Conservation (phyloP, 2,888 invertebrate genomes). For the Gari tellinella region DNA sequence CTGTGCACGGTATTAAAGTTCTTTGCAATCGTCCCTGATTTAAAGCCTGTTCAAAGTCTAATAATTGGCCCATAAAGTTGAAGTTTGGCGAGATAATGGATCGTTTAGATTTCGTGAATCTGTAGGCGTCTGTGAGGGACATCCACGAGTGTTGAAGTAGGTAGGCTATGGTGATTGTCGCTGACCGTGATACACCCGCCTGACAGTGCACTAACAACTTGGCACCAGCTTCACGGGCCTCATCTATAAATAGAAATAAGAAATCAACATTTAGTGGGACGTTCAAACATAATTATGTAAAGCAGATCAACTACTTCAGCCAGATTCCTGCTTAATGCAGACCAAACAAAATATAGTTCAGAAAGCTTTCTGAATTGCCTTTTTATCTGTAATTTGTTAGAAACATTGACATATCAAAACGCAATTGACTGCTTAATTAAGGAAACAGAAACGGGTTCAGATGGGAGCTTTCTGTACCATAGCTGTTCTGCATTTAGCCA, state of each 20-base stretch:
- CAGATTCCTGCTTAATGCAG: too few species aligned
- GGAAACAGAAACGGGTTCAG: too few species aligned
- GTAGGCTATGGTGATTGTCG: conserved; percentile 97
- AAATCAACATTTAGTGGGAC: background rate
- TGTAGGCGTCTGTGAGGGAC: conserved; percentile 94
- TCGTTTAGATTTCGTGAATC: conserved; percentile 92
- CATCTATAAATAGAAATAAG: conserved; percentile 87
- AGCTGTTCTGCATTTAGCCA: too few species aligned
- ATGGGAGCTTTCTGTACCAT: too few species aligned
- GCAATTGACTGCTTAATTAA: too few species aligned
- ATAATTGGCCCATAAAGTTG: conserved; percentile 96
- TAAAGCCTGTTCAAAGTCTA: conserved; percentile 90
- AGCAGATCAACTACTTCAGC: too few species aligned
- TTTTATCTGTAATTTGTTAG: too few species aligned
- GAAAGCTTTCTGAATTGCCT: too few species aligned
- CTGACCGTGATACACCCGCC: conserved; percentile 96
- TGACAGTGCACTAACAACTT: conserved; percentile 97
- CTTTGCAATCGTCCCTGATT: conserved; percentile 65
- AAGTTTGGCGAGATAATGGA: conserved; percentile 97
- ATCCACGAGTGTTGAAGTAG: conserved; percentile 93
- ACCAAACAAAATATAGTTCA: too few species aligned
- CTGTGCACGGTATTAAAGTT: conserved; percentile 9
- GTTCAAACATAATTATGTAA: too few species aligned
- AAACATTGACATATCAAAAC: too few species aligned
- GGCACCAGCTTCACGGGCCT: conserved; percentile 89